Conservation (phyloP, 2,888 invertebrate species). For the Trissolcus japonicus region DNA sequence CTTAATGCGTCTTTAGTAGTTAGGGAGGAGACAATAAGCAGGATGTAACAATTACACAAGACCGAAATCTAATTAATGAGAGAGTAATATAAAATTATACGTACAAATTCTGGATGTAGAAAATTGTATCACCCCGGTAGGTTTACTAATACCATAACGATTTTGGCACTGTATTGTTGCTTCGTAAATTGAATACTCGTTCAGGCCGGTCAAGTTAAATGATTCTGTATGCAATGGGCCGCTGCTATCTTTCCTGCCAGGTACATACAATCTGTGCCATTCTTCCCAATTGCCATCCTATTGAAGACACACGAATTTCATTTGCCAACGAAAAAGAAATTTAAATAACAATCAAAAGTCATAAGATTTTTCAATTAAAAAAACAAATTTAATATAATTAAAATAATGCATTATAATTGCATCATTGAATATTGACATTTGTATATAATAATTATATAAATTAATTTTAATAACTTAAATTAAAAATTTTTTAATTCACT, state of each 20-base stretch:
- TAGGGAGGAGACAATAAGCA: no score
- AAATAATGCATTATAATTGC: no score
- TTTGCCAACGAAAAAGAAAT: not conserved
- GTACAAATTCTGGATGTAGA: slow-evolving; percentile 81
- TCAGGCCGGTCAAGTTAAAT: slow-evolving; percentile 85
- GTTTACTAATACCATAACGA: slow-evolving; percentile 90
- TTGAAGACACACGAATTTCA: not conserved
- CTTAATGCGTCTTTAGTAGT: no score
- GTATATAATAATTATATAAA: no score
- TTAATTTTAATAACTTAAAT: no score
- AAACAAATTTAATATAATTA: no score
- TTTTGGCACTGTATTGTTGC: slow-evolving; percentile 88
- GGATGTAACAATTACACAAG: no score
- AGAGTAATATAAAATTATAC: slow-evolving; percentile 5
- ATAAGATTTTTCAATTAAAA: not conserved
- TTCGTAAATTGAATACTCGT: slow-evolving; percentile 86
- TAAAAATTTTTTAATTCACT: no score
- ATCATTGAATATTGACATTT: no score
- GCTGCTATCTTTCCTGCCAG: slow-evolving; percentile 71
- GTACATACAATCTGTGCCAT: slow-evolving; percentile 85
- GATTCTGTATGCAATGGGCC: slow-evolving; percentile 87
- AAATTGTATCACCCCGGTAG: slow-evolving; percentile 85
- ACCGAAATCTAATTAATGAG: no score
- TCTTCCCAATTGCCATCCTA: slow-evolving; percentile 65
- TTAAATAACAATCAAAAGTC: slow-evolving; percentile 1